Evolutionary conservation across 2,113 vertebrate species (phyloP).

Genomic region (Polypterus bichir): DNA sequence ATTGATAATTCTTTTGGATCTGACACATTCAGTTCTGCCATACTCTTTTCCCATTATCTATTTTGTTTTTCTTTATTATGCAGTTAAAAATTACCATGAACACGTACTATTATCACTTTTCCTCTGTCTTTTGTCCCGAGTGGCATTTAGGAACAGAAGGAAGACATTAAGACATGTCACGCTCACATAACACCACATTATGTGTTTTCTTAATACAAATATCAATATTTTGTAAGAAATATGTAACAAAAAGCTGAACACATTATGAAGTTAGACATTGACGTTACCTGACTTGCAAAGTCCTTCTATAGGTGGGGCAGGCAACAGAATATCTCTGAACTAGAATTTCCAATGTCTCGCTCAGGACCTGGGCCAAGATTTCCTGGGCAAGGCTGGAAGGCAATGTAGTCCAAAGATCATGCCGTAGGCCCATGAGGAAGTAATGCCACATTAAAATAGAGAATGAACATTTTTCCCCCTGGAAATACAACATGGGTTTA

Average conservation of each 20-base stretch:
- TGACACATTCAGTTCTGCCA: no score
- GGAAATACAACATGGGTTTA: constrained; percentile 37
- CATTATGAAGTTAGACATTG: constrained; percentile 10
- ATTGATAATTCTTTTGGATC: no score
- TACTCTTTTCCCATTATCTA: no score
- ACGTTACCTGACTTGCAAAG: constrained; percentile 80
- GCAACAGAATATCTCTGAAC: constrained; percentile 70
- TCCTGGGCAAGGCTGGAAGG: constrained; percentile 60
- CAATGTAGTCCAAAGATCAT: constrained; percentile 74
- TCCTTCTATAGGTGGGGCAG: constrained; percentile 70
- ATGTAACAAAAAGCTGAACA: not conserved
- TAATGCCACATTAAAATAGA: constrained; percentile 97
- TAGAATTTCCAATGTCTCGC: constrained; percentile 64
- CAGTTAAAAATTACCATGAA: no score
- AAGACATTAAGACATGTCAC: no score
- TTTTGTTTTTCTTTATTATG: no score
- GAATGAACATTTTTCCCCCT: constrained; percentile 95
- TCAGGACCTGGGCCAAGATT: constrained; percentile 67
- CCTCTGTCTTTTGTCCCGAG: no score
- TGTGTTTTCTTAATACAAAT: no score
- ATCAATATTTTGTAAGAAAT: no score
- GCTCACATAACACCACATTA: no score
- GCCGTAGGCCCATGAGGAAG: constrained; percentile 74
- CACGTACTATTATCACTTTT: no score
- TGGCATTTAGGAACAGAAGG: no score